phyloP scores from a whole-genome alignment of 2,113 vertebrate species.

The Cebus imitator region DNA sequence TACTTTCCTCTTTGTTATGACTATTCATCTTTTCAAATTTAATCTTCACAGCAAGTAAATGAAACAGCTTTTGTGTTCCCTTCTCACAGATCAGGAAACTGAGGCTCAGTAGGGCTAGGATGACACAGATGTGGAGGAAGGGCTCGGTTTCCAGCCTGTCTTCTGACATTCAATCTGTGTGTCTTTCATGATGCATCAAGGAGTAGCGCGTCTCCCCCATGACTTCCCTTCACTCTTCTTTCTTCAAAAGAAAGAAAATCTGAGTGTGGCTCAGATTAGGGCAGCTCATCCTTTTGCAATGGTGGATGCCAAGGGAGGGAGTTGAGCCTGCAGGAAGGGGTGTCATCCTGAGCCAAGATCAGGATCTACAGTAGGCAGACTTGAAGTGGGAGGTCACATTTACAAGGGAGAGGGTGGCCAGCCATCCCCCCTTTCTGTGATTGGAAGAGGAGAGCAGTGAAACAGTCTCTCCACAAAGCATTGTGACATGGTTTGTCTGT shows the following conservation, averaged over 20 bases:
- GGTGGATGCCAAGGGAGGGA: not conserved
- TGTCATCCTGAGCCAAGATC: not conserved
- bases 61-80: not conserved
- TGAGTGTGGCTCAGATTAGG: not conserved
- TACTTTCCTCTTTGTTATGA: not conserved
- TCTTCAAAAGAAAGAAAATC: not conserved
- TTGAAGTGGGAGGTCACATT: not conserved
- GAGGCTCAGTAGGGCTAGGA: not conserved
- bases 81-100: not conserved
- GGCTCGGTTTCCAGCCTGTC: fast-evolving
- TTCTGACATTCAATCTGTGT: not conserved
- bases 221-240: not conserved
- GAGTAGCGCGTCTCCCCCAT: not conserved
- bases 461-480: not conserved
- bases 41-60: not conserved
- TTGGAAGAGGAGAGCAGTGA: not conserved
- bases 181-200: not conserved
- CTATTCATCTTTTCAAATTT: not conserved
- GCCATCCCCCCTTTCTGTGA: not conserved
- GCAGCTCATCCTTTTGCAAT: not conserved
- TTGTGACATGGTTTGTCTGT: too few relatives aligned
- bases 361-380: not conserved
- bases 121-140: not conserved
- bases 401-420: not conserved
- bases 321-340: not conserved